Base-by-base conservation (phyloP, 2,113 vertebrate genomes). In the Naja naja region DNA sequence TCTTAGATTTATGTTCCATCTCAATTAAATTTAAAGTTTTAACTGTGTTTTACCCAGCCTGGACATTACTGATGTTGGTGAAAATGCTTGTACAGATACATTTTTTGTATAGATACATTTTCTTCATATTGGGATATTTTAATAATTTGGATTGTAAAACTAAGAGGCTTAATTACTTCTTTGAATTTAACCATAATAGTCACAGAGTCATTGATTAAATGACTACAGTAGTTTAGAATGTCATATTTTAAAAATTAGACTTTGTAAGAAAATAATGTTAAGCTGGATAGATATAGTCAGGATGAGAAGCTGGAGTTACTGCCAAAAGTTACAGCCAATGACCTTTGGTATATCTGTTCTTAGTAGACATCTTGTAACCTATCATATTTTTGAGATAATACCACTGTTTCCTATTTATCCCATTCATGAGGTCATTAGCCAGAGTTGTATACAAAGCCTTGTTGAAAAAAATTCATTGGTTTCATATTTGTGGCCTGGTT, bases 1-100 rank as follows among this genome's bases (percentile, higher is more conserved):
- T 64, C 30, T 64, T 1, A 0, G 0, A 11, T 85, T 30, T 81
- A 0, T 87, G 0, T 25, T 0, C 22, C 3, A 0, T 64, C 69
- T 7, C 92, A 22, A 89, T 0, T 23, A 0, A 6, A 43, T 18
- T 69, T 55, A 0, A 74, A 0, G 45, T 10, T 87, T 93, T 93
- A 7, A 7, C 34, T 0, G 0, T 1, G 0, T 90, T 14, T 3
- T 34, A 18, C 39, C 27, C 23, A 56, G 4, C 8, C 43, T 6
- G 2, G 5, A 92, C 27, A 12, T 20, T 0, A 0, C 0, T 1
- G 11, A 16, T 87, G 22, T 45, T 60, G n/a, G 53, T 90, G 22
- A 52, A 30, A 34, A 89, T 64, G 87, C 55, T 87, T 85, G 39
- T 55, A 20, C 12, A 92, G 11, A 43, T 69, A 86, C 54, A 3